Evolutionary conservation across 2,888 invertebrate species (phyloP).

Genomic region (Mythimna vitellina): DNA sequence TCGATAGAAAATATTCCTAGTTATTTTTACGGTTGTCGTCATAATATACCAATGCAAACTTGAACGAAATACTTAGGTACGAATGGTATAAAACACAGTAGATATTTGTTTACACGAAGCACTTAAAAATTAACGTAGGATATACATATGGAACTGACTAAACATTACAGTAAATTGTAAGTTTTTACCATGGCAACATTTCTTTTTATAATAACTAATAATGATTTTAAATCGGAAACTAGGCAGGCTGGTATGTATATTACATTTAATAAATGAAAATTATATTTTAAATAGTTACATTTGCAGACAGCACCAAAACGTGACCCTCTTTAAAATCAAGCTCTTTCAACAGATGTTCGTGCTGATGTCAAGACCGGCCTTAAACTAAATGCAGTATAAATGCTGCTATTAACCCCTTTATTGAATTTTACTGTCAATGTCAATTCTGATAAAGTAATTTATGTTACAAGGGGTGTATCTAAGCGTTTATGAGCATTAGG

Average conservation of each 20-base stretch:
- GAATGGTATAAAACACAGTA: conserved; percentile 6
- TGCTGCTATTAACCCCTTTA: conserved; percentile 14
- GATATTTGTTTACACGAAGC: not conserved
- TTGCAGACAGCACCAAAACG: not conserved
- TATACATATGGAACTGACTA: not conserved
- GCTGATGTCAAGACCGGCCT: not conserved
- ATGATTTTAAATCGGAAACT: no score
- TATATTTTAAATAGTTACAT: not conserved
- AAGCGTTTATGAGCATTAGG: no score
- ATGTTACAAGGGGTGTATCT: no score
- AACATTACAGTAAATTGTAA: conserved; percentile 6
- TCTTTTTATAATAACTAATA: not conserved
- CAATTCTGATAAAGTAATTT: not conserved
- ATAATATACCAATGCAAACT: not conserved
- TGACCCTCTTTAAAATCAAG: not conserved
- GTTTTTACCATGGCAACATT: not conserved
- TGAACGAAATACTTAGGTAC: not conserved
- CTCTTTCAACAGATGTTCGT: not conserved
- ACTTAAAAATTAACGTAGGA: not conserved
- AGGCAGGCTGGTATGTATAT: no score
- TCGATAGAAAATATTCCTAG: no score
- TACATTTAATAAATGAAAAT: no score
- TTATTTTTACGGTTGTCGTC: not conserved
- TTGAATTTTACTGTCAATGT: not conserved
- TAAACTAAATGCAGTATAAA: conserved; percentile 7